Base-by-base conservation (phyloP, 2,797 vertebrate species). In the Schizopygopsis malacanthus region DNA sequence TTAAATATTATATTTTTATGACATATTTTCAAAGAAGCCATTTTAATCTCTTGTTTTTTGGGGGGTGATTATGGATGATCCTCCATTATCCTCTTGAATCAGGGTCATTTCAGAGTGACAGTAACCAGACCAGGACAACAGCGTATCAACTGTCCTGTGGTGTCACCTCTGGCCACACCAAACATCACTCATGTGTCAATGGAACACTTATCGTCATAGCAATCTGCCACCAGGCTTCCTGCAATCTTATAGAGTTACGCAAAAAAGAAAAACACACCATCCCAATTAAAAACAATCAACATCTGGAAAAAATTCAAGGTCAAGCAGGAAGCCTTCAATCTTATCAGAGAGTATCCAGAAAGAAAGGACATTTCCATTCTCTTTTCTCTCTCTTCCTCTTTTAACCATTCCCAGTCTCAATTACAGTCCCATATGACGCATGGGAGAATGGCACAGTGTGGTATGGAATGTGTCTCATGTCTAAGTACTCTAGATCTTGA, bases 401-500 rank as follows among this genome's bases (percentile, higher is more conserved):
- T 83, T 33, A 52, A 15, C n/a, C 39, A 28, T 85, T 84, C 77
- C 83, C 11, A 15, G 87, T 85, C 86, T 90, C 90, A 79, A 84
- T 78, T 37, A 77, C 80, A 87, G 87, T 81, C 78, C 79, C 80
- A 72, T 73, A 87, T 85, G 84, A 56, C 89, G 89, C 90, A 91
- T 90, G 87, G 39, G 91, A 83, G 93, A 92, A 73, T 90, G 94
- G 93, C 92, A 94, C 93, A 82, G 75, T 61, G 15, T 82, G 88
- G 90, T 88, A 78, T 87, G 91, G 93, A 93, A 94, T 94, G 92
- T 83, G 76, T 84, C 89, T 89, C 85, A 86, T 63, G 18, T 12
- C 56, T 89, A 67, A 88, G 88, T 79, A 47, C 6, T 67, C 75
- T 83, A 88, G 88, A 72, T 80, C 61, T 2, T 37, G 84, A 78